Base-by-base conservation (phyloP, 2,113 vertebrate species). In the Tor tambroides region DNA sequence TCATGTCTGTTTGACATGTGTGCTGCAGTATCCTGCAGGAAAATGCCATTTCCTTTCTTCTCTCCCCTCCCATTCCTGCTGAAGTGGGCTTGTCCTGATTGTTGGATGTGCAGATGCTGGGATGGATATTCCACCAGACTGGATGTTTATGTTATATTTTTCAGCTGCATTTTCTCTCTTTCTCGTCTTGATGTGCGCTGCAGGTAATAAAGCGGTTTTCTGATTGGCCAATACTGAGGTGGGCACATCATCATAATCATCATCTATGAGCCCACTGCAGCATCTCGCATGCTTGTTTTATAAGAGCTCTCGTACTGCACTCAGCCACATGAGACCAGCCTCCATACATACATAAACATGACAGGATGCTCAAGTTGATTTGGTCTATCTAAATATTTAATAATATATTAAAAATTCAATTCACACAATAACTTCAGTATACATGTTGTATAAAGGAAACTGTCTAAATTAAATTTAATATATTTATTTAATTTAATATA, bases 171-270 rank as follows among this genome's bases (percentile, higher is more conserved):
- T 43, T 8, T 43, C 41, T 8, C 41, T 43, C 41, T 43, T 43
- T 43, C 41, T 43, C 41, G 10, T 43, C n/a, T n/a, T n/a, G n/a
- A n/a, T n/a, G n/a, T n/a, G n/a, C n/a, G n/a, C 5, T 23, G 61
- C 38, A 72, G 28, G 49, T 84, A 35, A 72, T 71, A 84, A 71
- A 84, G 46, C 26, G 35, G 21, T 6, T 14, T 30, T 71, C 43
- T 84, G 82, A 72, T 56, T 72, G 65, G 81, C 43, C 28, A 1
- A 28, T 51, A 65, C 81, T 72, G 46, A 21, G 21, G 67, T 80
- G 80, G 59, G 10, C 80, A 81, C 80, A 63, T 41, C 35, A 65
- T 41, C 77, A 79, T 79, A 46, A 83, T 83, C 69, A 84, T 72
- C 69, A 56, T 41, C 41, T 43, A 12, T 46, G 43, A 86, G 65